These are phyloP conservation scores for Malurus alboscapulatus DNA, from an alignment of 2,113 vertebrate genomes.

Conservation along the genomic window DNA sequence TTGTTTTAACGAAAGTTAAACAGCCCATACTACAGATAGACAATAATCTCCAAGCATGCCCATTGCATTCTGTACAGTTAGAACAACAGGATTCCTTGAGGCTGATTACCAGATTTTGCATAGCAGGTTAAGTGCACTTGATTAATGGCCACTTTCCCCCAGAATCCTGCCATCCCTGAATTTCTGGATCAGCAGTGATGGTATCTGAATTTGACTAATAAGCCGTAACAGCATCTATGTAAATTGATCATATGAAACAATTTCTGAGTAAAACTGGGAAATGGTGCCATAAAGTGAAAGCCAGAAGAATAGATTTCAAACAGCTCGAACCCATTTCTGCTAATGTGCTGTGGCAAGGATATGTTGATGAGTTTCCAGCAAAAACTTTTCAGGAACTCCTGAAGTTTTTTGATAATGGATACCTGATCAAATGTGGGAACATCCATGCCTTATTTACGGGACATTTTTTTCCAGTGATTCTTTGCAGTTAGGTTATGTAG, in stretches of 20 bases:
- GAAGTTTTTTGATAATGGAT: neutral
- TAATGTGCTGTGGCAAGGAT: accelerated
- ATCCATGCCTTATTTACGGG: neutral
- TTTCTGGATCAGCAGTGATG: neutral
- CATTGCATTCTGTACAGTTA: neutral
- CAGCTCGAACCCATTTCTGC: neutral
- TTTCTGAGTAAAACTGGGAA: neutral
- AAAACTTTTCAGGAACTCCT: neutral
- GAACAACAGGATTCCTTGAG: neutral
- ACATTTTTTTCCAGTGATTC: neutral
- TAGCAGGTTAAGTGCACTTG: neutral
- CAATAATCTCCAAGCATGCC: neutral
- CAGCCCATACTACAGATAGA: neutral
- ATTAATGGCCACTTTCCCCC: neutral
- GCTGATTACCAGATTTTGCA: neutral
- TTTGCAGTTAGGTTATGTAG: neutral
- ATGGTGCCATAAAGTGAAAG: neutral
- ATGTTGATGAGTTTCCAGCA: neutral
- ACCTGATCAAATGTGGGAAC: neutral
- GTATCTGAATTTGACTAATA: neutral
- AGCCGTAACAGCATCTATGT: neutral
- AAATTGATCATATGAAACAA: neutral
- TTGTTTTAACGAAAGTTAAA: neutral
- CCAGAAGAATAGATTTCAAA: neutral
- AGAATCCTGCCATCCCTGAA: accelerated